Base-by-base conservation (phyloP, 2,888 invertebrate genomes). In the Hipparchia sbordonii region DNA sequence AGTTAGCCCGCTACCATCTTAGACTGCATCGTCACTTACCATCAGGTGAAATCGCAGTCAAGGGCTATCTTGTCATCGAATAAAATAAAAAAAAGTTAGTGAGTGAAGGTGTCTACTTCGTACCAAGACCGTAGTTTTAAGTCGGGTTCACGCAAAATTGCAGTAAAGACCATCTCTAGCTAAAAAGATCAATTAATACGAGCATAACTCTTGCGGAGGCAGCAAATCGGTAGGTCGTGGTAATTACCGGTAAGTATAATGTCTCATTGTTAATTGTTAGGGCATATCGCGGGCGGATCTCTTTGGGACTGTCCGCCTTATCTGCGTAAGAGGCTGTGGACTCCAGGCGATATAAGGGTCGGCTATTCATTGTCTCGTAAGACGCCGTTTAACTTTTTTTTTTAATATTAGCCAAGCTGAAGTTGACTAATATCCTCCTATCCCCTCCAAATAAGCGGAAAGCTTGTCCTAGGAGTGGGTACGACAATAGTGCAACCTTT, bases 221-320 rank as follows among this genome's bases (percentile, higher is more conserved):
- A 82, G 85, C 89, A 86, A 90, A 91, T 90, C 87, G 87, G 80
- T 82, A 77, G 77, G 78, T 72, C 80, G 78, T 82, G 81, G 91
- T 93, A 93, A 93, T 93, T 93, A 92, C 91, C 91, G 89, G 79
- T 83, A 86, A 89, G 89, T 91, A 93, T 93, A 93, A 93, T 93
- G 93, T 93, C 90, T 88, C 93, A 93, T 93, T 93, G 93, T 93
- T 93, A 93, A 93, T 93, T 93, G 93, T 93, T 92, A 86, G 79
- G 73, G 83, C 82, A 83, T 92, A 93, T 93, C 93, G 82, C 79
- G 77, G 85, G 85, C 93, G 93, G 93, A 93, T 93, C 93, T 93
- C 93, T 93, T 91, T 91, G 89, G 80, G 77, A 81, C 80, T 87
- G 90, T 89, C 89, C 76, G 79, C 83, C 82, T 91, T 93, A 93